A percentile compares a stretch with the other conserved stretches of the same genome.
Evolutionary conservation across 1,140 invertebrate genomes (phyloP).

Genomic region (Pogonomyrmex californicus): DNA sequence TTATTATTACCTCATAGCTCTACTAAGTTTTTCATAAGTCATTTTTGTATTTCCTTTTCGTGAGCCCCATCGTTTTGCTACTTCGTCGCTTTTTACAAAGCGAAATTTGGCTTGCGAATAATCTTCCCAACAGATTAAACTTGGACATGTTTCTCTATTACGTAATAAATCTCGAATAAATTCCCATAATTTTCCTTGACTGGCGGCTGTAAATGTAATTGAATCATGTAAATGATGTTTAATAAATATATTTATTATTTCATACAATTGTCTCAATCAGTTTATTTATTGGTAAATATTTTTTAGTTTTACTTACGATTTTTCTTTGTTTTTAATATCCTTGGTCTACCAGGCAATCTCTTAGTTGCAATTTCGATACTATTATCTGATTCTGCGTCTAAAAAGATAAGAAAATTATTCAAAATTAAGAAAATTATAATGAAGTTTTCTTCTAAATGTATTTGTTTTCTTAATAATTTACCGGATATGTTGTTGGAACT

Average conservation of each 20-base stretch:
- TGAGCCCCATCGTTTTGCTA: constrained; percentile 95
- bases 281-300: constrained; percentile 20
- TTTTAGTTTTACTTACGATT: constrained; percentile 76
- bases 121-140: constrained; percentile 95
- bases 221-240: neutral
- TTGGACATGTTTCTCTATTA: constrained; percentile 92
- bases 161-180: constrained; percentile 94
- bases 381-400: constrained; percentile 85
- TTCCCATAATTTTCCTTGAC: constrained; percentile 92
- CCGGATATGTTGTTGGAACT: constrained; percentile 81
- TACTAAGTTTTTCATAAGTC: constrained; percentile 97
- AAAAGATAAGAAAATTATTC: constrained; percentile 18
- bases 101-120: constrained; percentile 94
- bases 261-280: neutral
- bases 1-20: constrained; percentile 94
- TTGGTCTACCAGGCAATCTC: constrained; percentile 86
- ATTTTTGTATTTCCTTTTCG: constrained; percentile 96
- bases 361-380: constrained; percentile 82
- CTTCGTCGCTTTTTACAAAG: constrained; percentile 96
- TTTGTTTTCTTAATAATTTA: constrained; percentile 48
- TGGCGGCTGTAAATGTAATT: constrained; percentile 86
- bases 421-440: neutral
- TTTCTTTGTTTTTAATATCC: constrained; percentile 82
- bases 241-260: neutral
- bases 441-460: neutral